These are phyloP conservation scores for Drosophila percnosoma DNA, from an alignment of 2,888 invertebrate genomes.

Conservation along the genomic window DNA sequence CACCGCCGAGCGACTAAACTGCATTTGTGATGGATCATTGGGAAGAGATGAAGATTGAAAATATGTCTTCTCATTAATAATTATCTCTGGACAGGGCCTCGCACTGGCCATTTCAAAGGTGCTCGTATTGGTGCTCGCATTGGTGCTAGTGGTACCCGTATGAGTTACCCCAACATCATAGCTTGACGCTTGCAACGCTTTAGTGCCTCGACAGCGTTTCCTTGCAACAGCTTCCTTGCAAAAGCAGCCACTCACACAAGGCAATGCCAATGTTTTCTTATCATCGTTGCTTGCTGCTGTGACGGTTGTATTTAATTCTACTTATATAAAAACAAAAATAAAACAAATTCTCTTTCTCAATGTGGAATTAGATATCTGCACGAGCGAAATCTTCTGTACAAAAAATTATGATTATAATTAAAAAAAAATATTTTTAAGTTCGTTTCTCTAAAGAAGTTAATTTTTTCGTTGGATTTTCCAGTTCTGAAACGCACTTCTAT, in stretches of 20 bases:
- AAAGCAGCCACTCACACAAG: conserved; percentile 32
- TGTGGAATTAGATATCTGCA: conserved; percentile 10
- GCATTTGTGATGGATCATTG: conserved; percentile 77
- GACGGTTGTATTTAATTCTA: conserved; percentile 4
- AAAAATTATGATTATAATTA: background rate
- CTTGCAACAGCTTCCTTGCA: conserved; percentile 54
- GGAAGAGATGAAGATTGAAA: conserved; percentile 34
- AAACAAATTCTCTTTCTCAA: background rate
- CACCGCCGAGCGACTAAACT: conserved; percentile 94
- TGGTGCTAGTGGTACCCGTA: conserved; percentile 18
- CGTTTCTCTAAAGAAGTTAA: background rate
- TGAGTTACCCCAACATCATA: conserved; percentile 18
- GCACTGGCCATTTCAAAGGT: conserved; percentile 26
- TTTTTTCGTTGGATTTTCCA: background rate
- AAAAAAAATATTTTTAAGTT: background rate
- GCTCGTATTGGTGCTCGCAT: conserved; percentile 32
- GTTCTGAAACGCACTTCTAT: background rate
- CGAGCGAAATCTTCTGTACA: conserved; percentile 7
- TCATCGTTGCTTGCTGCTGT: conserved; percentile 11
- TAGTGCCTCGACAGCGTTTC: conserved; percentile 51
- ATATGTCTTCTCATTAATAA: conserved; percentile 40
- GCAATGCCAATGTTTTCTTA: conserved; percentile 2
- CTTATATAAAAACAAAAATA: background rate
- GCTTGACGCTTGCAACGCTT: conserved; percentile 1
- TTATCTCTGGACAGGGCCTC: conserved; percentile 19